These are phyloP conservation scores for Cryptophagus acutangulus DNA, from an alignment of 2,888 invertebrate species.

Conservation along the genomic window DNA sequence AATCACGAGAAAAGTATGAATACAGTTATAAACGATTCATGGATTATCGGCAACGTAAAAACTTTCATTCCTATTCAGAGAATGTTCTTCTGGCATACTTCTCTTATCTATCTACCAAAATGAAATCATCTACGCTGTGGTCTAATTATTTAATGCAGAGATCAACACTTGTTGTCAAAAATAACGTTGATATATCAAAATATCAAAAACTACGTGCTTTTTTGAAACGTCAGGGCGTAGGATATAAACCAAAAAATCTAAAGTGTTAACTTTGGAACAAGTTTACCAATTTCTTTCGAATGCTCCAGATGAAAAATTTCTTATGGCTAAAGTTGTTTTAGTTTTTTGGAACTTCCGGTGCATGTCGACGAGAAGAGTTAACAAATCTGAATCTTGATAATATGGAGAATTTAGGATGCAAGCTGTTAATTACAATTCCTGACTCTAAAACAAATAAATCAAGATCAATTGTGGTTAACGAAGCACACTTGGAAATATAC, in stretches of 20 bases:
- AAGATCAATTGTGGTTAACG: no score
- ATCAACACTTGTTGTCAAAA: slow-evolving; percentile 10
- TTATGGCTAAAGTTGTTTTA: slow-evolving; percentile 11
- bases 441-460: no score
- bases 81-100: slow-evolving; percentile 1
- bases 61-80: background rate
- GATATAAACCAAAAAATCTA: slow-evolving; percentile 15
- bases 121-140: slow-evolving; percentile 11
- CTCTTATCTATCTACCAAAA: background rate
- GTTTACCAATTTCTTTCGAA: slow-evolving; percentile 11
- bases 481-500: no score
- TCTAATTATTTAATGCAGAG: slow-evolving; percentile 15
- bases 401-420: no score
- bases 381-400: no score
- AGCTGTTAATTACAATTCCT: no score
- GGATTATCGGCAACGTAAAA: background rate
- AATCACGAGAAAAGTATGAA: slow-evolving; percentile 1
- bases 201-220: slow-evolving; percentile 9
- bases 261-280: slow-evolving; percentile 10
- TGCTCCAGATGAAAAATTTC: slow-evolving; percentile 11
- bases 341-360: no score
- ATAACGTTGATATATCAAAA: slow-evolving; percentile 13
- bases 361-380: no score
- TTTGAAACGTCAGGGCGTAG: slow-evolving; percentile 12
- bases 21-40: background rate